Conservation (phyloP, 1,140 invertebrate species). For the Heliconius eleuchia region DNA sequence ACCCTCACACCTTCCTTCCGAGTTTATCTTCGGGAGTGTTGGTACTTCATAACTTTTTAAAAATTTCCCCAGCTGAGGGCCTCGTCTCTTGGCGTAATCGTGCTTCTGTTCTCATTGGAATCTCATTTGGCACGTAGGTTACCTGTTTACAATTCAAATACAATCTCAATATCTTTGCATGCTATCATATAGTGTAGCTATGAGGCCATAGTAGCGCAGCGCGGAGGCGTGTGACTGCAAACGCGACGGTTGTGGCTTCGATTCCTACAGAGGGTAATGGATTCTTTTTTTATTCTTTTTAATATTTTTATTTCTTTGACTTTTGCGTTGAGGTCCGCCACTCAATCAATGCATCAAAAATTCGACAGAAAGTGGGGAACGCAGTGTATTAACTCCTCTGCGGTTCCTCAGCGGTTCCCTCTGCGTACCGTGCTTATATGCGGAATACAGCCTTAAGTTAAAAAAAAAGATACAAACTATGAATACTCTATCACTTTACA, state of each 20-base stretch:
- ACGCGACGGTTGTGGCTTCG: too few relatives aligned
- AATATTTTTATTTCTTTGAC: too few relatives aligned
- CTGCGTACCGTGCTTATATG: not conserved
- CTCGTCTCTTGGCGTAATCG: slow-evolving; percentile 36
- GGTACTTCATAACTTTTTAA: slow-evolving; percentile 50
- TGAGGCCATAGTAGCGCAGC: too few relatives aligned
- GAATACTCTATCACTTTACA: not conserved
- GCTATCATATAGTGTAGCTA: not conserved
- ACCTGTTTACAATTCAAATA: not conserved
- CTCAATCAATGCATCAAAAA: too few relatives aligned
- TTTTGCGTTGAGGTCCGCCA: too few relatives aligned
- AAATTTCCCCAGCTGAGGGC: slow-evolving; percentile 41
- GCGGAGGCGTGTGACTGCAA: too few relatives aligned
- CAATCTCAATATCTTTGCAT: not conserved
- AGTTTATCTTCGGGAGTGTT: slow-evolving; percentile 56
- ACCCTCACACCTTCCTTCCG: slow-evolving; percentile 45
- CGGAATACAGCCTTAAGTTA: not conserved
- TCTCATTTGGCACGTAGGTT: not conserved
- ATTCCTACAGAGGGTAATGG: too few relatives aligned
- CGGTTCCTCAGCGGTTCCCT: too few relatives aligned
- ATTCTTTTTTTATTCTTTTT: too few relatives aligned
- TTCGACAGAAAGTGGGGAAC: too few relatives aligned
- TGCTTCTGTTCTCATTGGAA: slow-evolving; percentile 5
- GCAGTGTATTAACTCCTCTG: too few relatives aligned
- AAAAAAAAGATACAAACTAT: not conserved